Evolutionary conservation across 2,888 invertebrate genomes (phyloP).

Genomic region (Zaprionus lineosus): DNA sequence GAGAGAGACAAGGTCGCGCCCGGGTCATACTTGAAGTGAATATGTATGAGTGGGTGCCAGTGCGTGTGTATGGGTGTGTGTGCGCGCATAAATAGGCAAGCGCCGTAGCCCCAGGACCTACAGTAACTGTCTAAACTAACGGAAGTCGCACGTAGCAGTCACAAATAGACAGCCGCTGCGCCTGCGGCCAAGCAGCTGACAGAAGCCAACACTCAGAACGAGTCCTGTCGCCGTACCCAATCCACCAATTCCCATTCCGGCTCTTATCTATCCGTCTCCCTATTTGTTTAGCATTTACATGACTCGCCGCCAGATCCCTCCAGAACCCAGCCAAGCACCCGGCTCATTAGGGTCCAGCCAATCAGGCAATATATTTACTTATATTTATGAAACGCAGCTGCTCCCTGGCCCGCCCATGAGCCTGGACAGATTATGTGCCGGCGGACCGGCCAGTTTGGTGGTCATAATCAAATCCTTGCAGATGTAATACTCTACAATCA

Average conservation of each 20-base stretch:
- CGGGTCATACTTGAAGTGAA: too few relatives aligned
- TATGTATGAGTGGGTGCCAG: conserved; percentile 2
- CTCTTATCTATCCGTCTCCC: conserved; percentile 8
- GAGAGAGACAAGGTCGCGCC: conserved; percentile 41
- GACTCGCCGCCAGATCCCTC: conserved; percentile 53
- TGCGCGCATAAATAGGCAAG: too few relatives aligned
- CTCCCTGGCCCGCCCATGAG: conserved; percentile 44
- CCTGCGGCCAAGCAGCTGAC: conserved; percentile 65
- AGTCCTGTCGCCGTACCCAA: too few relatives aligned
- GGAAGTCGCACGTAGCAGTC: conserved; percentile 43
- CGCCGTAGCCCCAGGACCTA: too few relatives aligned
- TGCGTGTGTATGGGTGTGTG: conserved; percentile 2
- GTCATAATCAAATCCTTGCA: conserved; percentile 44
- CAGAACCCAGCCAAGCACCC: conserved; percentile 13
- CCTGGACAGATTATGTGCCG: conserved; percentile 22
- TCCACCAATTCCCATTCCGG: too few relatives aligned
- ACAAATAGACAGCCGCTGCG: conserved; percentile 55
- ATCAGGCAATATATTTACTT: conserved; percentile 66
- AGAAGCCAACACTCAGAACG: conserved; percentile 54
- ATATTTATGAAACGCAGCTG: conserved; percentile 69
- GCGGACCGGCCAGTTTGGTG: conserved; percentile 34
- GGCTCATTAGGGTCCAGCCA: conserved; percentile 68
- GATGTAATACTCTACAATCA: conserved; percentile 17
- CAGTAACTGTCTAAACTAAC: too few relatives aligned
- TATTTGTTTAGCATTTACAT: conserved; percentile 73